Base-by-base conservation (phyloP, 2,113 vertebrate species). In the Brachypteracias leptosomus region DNA sequence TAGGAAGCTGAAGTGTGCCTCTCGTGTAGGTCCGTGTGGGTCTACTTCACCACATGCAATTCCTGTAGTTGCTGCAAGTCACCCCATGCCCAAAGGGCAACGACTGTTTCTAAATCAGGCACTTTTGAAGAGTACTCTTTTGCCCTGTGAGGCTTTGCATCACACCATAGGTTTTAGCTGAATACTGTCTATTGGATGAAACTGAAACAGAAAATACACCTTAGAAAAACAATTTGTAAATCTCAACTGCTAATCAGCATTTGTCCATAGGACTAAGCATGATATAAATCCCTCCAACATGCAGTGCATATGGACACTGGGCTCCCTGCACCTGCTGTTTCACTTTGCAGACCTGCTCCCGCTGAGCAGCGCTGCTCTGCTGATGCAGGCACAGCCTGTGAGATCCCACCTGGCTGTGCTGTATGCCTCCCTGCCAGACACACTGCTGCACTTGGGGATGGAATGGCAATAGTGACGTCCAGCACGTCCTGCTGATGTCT, bases 391-490 rank as follows among this genome's bases (percentile, higher is more conserved):
- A 16, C 55, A 42, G 42, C 61, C 59, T 7, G 0, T 2, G 58
- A 70, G 54, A 54, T 46, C 44, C 61, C 85, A 83, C 95, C 71
- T 77, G 66, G 33, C 90, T 28, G 42, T 40, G 61, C 61, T 21
- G 8, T 7, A 0, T 4, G 58, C 51, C 44, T 13, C 83, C 35
- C 63, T 28, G 57, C 11, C 73, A 42, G 83, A 24, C 63, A 16
- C 33, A 0, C 28, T 29, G 42, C 26, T 31, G 65, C 51, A 1
- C 0, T 6, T 2, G 16, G 29, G 72, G 36, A 79, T 11, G 28
- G 40, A 58, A 51, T 3, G 0, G 78, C 75, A 26, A 7, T 1
- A 49, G 49, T 0, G 4, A 65, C 2, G 13, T 49, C 40, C 72
- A 57, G 68, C 52, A 31, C 1, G 0, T 88, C 62, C 81, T 38